These are phyloP conservation scores for Arvicanthis niloticus DNA, from an alignment of 2,113 vertebrate species.

Conservation along the genomic window DNA sequence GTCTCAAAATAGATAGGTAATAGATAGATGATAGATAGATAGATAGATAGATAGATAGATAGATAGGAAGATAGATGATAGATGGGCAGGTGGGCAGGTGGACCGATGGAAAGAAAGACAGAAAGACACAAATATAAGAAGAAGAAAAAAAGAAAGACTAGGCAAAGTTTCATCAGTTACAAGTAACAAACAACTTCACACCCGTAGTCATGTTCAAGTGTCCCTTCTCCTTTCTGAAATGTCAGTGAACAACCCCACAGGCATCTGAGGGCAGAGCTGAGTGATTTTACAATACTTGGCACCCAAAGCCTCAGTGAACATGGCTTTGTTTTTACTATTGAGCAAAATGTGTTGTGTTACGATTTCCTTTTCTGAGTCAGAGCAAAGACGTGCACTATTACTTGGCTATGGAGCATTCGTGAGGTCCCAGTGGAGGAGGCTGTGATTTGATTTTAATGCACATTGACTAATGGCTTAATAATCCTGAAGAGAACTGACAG, in stretches of 20 bases:
- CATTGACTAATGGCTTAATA: neutral
- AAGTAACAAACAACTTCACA: neutral
- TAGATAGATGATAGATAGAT: too few relatives aligned
- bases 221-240: neutral
- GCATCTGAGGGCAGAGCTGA: neutral
- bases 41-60: neutral
- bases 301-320: neutral
- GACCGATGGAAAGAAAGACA: neutral
- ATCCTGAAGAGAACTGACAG: neutral
- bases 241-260: neutral
- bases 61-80: neutral
- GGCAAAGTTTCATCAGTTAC: neutral
- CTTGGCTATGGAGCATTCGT: slow-evolving; percentile 6
- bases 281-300: neutral
- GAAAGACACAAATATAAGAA: neutral
- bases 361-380: slow-evolving; percentile 60
- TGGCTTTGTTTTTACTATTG: slow-evolving; percentile 59
- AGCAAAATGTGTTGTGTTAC: slow-evolving; percentile 32
- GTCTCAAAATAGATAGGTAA: neutral
- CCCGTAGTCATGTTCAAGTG: neutral
- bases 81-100: accelerated
- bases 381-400: neutral
- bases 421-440: slow-evolving; percentile 38
- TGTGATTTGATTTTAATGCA: neutral
- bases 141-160: neutral